Evolutionary conservation across 2,888 invertebrate genomes (phyloP).

Genomic region (Aspidapion aeneum): DNA sequence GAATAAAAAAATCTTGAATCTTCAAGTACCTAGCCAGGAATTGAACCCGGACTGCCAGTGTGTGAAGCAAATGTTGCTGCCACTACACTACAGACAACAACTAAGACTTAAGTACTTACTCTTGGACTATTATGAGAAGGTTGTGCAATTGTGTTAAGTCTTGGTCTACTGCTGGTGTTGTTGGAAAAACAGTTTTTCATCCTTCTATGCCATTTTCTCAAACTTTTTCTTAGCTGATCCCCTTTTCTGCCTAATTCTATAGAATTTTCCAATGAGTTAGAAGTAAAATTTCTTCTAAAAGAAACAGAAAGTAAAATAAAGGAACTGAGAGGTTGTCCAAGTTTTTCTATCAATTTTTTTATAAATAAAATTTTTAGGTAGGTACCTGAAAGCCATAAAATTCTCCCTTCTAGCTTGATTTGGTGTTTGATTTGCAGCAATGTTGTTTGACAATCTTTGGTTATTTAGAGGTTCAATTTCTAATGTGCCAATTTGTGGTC

Average conservation of each 20-base stretch:
- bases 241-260: slow-evolving; percentile 22
- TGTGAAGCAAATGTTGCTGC: too few relatives aligned
- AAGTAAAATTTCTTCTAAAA: slow-evolving; percentile 21
- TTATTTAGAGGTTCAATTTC: not conserved
- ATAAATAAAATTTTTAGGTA: too few relatives aligned
- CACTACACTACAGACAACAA: too few relatives aligned
- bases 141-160: too few relatives aligned
- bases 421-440: not conserved
- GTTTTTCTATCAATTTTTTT: too few relatives aligned
- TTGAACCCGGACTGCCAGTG: too few relatives aligned
- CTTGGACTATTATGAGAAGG: too few relatives aligned
- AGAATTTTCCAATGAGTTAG: slow-evolving; percentile 21
- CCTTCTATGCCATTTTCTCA: slow-evolving; percentile 35
- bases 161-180: slow-evolving; percentile 19
- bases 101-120: too few relatives aligned
- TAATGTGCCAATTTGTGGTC: not conserved
- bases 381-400: slow-evolving; percentile 5
- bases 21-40: too few relatives aligned
- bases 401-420: slow-evolving; percentile 7
- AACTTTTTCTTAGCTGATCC: slow-evolving; percentile 33
- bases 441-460: slow-evolving; percentile 18
- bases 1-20: too few relatives aligned
- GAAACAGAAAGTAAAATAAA: too few relatives aligned
- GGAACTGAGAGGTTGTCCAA: too few relatives aligned
- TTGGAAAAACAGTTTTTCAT: slow-evolving; percentile 35